Base-by-base conservation (phyloP, 2,113 vertebrate species). In the Typhlomys cinereus region DNA sequence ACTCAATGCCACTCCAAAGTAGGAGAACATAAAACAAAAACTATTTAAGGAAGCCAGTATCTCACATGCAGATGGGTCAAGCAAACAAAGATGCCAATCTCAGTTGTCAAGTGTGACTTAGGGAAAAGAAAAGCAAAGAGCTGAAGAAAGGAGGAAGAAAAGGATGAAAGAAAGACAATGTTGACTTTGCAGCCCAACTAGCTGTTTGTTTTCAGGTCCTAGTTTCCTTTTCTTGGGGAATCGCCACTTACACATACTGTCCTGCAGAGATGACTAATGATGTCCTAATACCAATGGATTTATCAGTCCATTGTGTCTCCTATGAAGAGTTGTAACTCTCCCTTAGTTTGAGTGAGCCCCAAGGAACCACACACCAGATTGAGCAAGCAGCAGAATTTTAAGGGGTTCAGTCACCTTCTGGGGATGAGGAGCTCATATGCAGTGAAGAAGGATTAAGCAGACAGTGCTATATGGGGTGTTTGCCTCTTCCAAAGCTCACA, bases 11-110 rank as follows among this genome's bases (percentile, higher is more conserved):
- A 15, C 48, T 15, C 13, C 10, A 70, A 91, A 52, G 31, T 20
- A 82, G 15, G 39, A 90, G 90, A 90, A 31, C n/a, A n/a, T n/a
- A 62, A 70, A 87, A 75, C 44, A 70, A 21, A 81, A 81, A 48
- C 20, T 54, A n/a, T 7, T 34, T 61, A 39, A 39, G 46, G 67
- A 74, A 18, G 79, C 50, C 61, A 25, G 29, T 48, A 64, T 57
- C 39, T 34, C 13, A 90, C 1, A 75, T n/a, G 31, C 4, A 88
- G 23, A 46, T 29, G 41, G 50, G 10, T 78, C 61, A 71, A 74
- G 39, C 8, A 10, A 85, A 20, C 50, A 34, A 17, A 29, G 0
- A 3, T 54, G 66, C 70, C 66, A 41, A 44, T 41, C 5, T 71
- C 23, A 83, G 46, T 61, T 62, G 81, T 54, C 66, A 67, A 86